Percentiles rank a stretch among this genome's conserved stretches.
Conservation (phyloP, 2,797 vertebrate genomes). For the Anisognathus igniventris region DNA sequence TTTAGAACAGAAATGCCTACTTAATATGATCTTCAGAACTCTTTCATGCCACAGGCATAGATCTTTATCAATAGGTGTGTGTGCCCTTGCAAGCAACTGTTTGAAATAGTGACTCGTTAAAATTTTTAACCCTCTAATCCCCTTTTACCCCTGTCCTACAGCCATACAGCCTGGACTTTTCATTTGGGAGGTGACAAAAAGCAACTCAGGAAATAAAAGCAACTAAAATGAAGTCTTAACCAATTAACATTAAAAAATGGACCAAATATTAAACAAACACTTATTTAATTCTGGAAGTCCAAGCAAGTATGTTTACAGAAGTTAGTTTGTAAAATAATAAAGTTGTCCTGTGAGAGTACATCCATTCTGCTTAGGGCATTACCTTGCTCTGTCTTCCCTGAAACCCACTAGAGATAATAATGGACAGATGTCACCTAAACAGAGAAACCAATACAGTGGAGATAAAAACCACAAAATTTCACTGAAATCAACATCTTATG, state of each 20-base stretch:
- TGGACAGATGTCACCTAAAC: background rate
- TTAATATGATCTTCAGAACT: slow-evolving; percentile 4
- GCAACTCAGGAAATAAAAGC: background rate
- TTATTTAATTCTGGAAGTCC: background rate
- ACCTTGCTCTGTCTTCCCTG: background rate
- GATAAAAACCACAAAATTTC: background rate
- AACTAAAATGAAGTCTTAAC: background rate
- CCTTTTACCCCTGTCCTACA: background rate
- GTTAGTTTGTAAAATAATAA: background rate
- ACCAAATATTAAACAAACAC: background rate
- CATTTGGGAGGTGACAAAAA: background rate
- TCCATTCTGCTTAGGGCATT: background rate
- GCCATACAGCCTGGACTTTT: background rate
- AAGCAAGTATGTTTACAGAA: background rate
- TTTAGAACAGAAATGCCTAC: slow-evolving; percentile 10
- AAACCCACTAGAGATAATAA: background rate
- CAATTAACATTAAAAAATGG: background rate
- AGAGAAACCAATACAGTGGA: background rate
- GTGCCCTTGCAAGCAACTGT: background rate
- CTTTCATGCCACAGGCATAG: slow-evolving; percentile 27
- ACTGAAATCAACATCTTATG: background rate
- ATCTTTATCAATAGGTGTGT: slow-evolving; percentile 36
- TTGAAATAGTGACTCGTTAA: background rate
- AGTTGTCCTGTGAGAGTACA: background rate
- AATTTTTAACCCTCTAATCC: background rate